A percentile compares a stretch with the other conserved stretches of the same genome.
phyloP scores from a whole-genome alignment of 2,797 vertebrate genomes.

The Channa striata region DNA sequence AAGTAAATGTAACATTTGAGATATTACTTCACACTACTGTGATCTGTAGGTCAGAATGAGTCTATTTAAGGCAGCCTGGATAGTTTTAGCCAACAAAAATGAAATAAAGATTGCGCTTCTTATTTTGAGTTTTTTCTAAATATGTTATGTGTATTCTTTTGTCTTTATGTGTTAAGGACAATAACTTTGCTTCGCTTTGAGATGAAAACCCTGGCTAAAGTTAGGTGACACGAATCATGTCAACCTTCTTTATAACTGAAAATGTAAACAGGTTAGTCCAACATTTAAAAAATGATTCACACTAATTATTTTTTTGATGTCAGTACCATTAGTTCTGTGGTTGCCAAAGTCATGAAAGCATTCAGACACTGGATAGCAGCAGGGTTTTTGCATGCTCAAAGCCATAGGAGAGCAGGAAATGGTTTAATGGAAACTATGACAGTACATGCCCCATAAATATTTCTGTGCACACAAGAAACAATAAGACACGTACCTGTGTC shows the following conservation, averaged over 20 bases:
- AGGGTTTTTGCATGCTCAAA: slow-evolving; percentile 5
- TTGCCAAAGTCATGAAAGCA: neutral
- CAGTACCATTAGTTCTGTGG: neutral
- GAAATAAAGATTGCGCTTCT: too few species aligned
- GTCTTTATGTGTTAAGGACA: too few species aligned
- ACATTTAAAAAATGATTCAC: neutral
- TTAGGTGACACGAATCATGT: neutral
- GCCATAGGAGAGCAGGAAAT: slow-evolving; percentile 26
- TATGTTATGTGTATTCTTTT: too few species aligned
- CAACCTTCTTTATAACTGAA: neutral
- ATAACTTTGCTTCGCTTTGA: neutral
- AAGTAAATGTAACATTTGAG: slow-evolving; percentile 13
- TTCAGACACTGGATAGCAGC: neutral
- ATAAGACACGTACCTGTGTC: neutral
- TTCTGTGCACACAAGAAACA: slow-evolving; percentile 10
- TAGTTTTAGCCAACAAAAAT: neutral
- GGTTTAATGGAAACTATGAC: slow-evolving; percentile 49
- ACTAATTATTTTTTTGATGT: neutral
- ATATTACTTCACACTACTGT: neutral
- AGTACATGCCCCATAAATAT: slow-evolving; percentile 21
- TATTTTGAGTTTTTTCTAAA: too few species aligned
- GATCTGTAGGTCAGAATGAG: neutral
- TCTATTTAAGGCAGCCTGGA: neutral
- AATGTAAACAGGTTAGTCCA: neutral
- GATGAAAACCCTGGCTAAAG: neutral